A percentile compares a stretch with the other conserved stretches of the same genome.
phyloP scores from a whole-genome alignment of 1,140 invertebrate genomes.

The Cheumatopsyche charites region DNA sequence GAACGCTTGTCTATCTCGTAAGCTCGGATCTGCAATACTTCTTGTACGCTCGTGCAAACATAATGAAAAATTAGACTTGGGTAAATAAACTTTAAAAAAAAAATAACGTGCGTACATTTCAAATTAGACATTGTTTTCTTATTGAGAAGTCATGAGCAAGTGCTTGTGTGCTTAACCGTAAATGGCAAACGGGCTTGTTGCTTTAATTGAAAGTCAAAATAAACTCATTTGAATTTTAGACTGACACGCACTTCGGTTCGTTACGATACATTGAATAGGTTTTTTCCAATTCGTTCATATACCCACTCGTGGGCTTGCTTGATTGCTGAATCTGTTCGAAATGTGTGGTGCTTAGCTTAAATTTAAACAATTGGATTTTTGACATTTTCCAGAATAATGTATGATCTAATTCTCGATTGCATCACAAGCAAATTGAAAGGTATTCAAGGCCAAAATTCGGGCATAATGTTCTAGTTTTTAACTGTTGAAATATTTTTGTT shows the following conservation, averaged over 20 bases:
- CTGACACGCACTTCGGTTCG: not conserved
- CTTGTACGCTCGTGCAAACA: too few relatives aligned
- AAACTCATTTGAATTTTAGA: slow-evolving; percentile 11
- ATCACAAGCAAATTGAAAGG: slow-evolving; percentile 10
- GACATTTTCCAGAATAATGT: not conserved
- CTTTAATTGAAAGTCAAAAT: slow-evolving; percentile 19
- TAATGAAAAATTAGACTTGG: too few relatives aligned
- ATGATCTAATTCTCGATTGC: slow-evolving; percentile 15
- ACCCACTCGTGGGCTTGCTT: too few relatives aligned
- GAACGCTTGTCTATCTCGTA: too few relatives aligned
- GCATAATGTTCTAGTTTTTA: not conserved
- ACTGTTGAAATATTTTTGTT: not conserved
- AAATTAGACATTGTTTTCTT: not conserved
- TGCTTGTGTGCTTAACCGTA: slow-evolving; percentile 5
- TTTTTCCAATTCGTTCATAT: not conserved
- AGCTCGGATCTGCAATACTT: too few relatives aligned
- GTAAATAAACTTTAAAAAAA: not conserved
- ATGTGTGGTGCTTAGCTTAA: too few relatives aligned
- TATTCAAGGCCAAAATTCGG: not conserved
- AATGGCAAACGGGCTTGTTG: slow-evolving; percentile 9
- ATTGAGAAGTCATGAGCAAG: not conserved
- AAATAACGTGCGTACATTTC: not conserved
- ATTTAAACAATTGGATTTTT: not conserved
- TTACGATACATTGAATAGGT: not conserved
- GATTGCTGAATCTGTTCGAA: too few relatives aligned